A percentile compares a stretch with the other conserved stretches of the same genome.
Evolutionary conservation across 1,140 invertebrate genomes (phyloP).

Genomic region (Eumeta japonica): DNA sequence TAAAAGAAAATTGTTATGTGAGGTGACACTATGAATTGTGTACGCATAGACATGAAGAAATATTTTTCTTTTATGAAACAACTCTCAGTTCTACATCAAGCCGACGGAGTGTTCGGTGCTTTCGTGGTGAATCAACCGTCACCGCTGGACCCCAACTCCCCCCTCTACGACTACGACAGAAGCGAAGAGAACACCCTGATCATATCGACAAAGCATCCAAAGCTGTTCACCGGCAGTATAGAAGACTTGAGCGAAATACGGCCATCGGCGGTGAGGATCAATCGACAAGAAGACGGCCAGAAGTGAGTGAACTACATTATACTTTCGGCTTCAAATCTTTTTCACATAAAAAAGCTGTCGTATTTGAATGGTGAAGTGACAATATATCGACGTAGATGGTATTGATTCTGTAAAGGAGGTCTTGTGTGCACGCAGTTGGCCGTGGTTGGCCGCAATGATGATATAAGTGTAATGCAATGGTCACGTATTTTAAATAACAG

Average conservation of each 20-base stretch:
- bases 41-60: background rate
- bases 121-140: slow-evolving; percentile 69
- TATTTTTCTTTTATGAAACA: background rate
- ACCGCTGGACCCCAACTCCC: slow-evolving; percentile 62
- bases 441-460: no score
- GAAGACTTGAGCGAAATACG: slow-evolving; percentile 20
- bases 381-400: no score
- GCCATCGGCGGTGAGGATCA: slow-evolving; percentile 26
- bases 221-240: slow-evolving; percentile 29
- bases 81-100: slow-evolving; percentile 64
- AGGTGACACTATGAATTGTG: no score
- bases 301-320: slow-evolving; percentile 27
- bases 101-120: slow-evolving; percentile 77
- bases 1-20: no score
- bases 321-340: no score
- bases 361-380: no score
- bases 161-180: slow-evolving; percentile 69
- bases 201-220: slow-evolving; percentile 30
- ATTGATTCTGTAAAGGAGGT: no score
- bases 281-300: slow-evolving; percentile 23
- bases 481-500: no score
- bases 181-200: slow-evolving; percentile 36
- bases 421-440: no score
- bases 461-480: no score
- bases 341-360: no score